Percentiles rank a stretch among this genome's conserved stretches.
Conservation (phyloP, 2,797 vertebrate genomes). For the Apodemus agrarius region DNA sequence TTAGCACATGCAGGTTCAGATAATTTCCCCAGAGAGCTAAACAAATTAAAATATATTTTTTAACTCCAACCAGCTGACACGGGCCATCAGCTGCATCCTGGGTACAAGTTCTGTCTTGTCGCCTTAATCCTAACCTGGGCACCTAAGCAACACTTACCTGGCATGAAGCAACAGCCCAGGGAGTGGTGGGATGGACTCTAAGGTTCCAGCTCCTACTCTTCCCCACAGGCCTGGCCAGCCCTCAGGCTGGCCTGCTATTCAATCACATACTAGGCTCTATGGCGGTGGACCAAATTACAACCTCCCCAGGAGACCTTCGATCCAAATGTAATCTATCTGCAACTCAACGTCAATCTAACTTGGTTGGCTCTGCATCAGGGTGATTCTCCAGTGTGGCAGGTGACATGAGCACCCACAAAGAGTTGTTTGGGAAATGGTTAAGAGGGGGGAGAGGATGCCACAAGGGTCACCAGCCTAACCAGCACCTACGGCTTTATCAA, state of each 20-base stretch:
- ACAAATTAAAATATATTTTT: slow-evolving; percentile 82
- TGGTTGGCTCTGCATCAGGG: not conserved
- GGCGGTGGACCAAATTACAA: not conserved
- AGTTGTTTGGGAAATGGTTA: not conserved
- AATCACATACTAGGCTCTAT: not conserved
- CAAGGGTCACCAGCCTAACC: not conserved
- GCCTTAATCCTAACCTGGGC: slow-evolving; percentile 16
- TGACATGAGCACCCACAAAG: not conserved
- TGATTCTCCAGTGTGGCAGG: not conserved
- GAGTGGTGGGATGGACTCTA: not conserved
- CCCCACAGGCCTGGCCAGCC: not conserved
- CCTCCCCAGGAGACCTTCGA: not conserved
- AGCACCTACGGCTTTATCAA: not conserved
- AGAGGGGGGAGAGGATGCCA: accelerated
- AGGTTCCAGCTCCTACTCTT: not conserved
- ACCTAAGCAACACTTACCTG: slow-evolving; percentile 58
- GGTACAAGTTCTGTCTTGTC: slow-evolving; percentile 29
- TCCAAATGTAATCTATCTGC: not conserved
- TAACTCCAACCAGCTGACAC: slow-evolving; percentile 78
- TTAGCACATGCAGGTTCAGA: slow-evolving; percentile 77
- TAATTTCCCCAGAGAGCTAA: slow-evolving; percentile 83
- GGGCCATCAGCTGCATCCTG: slow-evolving; percentile 65
- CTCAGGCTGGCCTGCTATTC: not conserved
- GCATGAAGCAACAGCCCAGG: not conserved
- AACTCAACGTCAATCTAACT: not conserved